A percentile compares a stretch with the other conserved stretches of the same genome.
phyloP scores from a whole-genome alignment of 2,797 vertebrate species.

The Lagorchestes hirsutus region DNA sequence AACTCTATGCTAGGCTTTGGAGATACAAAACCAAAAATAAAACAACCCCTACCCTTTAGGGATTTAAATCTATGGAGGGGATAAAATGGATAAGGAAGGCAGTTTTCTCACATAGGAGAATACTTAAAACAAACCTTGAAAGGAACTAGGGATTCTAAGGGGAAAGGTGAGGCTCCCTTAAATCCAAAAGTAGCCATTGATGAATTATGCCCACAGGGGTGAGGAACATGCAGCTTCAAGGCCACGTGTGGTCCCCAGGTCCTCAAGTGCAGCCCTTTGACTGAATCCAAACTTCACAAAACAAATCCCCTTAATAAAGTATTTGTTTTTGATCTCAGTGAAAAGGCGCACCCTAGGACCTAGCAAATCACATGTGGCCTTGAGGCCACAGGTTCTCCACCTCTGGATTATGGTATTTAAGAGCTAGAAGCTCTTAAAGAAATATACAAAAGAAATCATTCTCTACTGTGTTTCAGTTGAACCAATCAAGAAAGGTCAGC shows the following conservation, averaged over 20 bases:
- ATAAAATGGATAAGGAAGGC: neutral
- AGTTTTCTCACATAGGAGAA: neutral
- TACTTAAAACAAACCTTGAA: neutral
- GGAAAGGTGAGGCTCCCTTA: neutral
- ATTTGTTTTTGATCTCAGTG: too few relatives aligned
- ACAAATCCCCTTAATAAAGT: too few relatives aligned
- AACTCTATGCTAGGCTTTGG: neutral
- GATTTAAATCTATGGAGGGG: neutral
- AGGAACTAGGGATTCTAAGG: neutral
- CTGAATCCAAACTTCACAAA: too few relatives aligned
- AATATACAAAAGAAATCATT: neutral
- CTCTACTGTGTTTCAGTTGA: neutral
- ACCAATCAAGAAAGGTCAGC: neutral
- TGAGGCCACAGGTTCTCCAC: rapidly evolving
- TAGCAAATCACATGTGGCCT: too few relatives aligned
- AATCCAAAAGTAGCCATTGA: neutral
- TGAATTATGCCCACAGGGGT: neutral
- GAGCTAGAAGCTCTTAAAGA: neutral
- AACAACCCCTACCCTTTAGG: neutral
- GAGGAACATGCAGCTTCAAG: too few relatives aligned
- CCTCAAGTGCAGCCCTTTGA: too few relatives aligned
- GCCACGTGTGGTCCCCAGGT: too few relatives aligned
- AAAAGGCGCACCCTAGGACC: too few relatives aligned
- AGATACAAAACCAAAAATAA: neutral
- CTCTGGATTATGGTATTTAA: neutral